These are phyloP conservation scores for Aspidapion aeneum DNA, from an alignment of 2,888 invertebrate genomes.

Conservation along the genomic window DNA sequence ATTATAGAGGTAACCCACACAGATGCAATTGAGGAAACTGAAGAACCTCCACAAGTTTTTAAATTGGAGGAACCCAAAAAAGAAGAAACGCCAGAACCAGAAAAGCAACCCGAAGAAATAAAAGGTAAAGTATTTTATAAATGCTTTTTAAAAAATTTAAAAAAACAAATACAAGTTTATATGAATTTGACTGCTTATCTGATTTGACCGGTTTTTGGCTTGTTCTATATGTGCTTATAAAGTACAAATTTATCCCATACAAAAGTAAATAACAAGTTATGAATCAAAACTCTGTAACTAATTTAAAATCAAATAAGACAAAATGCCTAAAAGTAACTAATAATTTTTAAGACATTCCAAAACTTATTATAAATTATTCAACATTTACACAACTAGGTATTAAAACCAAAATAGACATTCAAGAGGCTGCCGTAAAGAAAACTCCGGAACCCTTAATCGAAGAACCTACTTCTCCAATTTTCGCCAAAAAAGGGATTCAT, in stretches of 20 bases:
- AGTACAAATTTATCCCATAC: constrained; percentile 1
- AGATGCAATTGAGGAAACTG: constrained; percentile 44
- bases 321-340: not conserved
- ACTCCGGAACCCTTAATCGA: constrained; percentile 37
- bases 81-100: constrained; percentile 36
- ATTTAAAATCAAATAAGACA: not conserved
- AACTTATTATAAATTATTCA: not conserved
- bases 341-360: not conserved
- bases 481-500: constrained; percentile 23
- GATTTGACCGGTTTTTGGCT: constrained; percentile 3
- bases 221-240: constrained; percentile 4
- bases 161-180: too few species aligned
- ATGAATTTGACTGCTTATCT: too few species aligned
- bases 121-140: too few species aligned
- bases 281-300: not conserved
- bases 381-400: constrained; percentile 29
- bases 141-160: too few species aligned
- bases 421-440: constrained; percentile 23
- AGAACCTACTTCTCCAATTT: constrained; percentile 34
- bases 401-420: constrained; percentile 34
- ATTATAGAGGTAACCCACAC: constrained; percentile 48
- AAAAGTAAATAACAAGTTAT: not conserved
- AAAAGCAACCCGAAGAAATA: constrained; percentile 37
- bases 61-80: constrained; percentile 36
- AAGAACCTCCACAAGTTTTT: constrained; percentile 37